Conservation (phyloP, 2,888 invertebrate species). For the Drosophila cyrtoloma region DNA sequence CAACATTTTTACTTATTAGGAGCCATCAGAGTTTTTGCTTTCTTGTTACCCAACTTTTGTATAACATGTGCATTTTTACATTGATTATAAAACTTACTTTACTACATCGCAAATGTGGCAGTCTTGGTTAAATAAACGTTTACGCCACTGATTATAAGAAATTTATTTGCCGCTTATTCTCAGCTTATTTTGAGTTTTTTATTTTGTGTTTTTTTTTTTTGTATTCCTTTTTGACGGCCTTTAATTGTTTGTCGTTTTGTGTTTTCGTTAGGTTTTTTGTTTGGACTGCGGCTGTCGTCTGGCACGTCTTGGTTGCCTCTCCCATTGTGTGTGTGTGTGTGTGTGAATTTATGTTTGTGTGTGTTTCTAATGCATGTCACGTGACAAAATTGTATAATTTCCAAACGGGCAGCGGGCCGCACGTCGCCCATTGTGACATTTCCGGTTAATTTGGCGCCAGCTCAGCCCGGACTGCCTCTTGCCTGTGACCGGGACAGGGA, state of each 20-base stretch:
- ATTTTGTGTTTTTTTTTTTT: conserved; percentile 1
- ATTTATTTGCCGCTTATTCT: conserved; percentile 40
- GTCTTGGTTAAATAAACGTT: not conserved
- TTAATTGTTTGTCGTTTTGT: conserved; percentile 71
- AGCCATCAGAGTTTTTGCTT: not conserved
- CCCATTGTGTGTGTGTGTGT: conserved; percentile 25
- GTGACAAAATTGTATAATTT: conserved; percentile 83
- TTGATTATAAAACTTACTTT: not conserved
- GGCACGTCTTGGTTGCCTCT: conserved; percentile 65
- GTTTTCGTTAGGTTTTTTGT: conserved; percentile 31
- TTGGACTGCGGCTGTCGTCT: conserved; percentile 55
- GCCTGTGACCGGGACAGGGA: conserved; percentile 9
- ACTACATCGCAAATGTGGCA: not conserved
- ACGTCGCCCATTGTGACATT: conserved; percentile 81
- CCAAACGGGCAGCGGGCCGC: conserved; percentile 75
- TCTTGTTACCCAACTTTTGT: not conserved
- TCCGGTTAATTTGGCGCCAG: conserved; percentile 82
- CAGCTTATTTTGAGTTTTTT: conserved; percentile 1
- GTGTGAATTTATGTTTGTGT: conserved; percentile 37
- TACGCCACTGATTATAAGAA: conserved; percentile 24
- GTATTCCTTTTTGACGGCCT: conserved; percentile 64
- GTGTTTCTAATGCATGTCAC: conserved; percentile 78
- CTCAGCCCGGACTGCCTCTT: conserved; percentile 57
- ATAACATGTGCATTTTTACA: not conserved
- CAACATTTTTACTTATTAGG: conserved; percentile 1